Evolutionary conservation across 2,888 invertebrate genomes (phyloP), one percentile per base, ranked within the genome.

Genomic region (Biston betularia): DNA sequence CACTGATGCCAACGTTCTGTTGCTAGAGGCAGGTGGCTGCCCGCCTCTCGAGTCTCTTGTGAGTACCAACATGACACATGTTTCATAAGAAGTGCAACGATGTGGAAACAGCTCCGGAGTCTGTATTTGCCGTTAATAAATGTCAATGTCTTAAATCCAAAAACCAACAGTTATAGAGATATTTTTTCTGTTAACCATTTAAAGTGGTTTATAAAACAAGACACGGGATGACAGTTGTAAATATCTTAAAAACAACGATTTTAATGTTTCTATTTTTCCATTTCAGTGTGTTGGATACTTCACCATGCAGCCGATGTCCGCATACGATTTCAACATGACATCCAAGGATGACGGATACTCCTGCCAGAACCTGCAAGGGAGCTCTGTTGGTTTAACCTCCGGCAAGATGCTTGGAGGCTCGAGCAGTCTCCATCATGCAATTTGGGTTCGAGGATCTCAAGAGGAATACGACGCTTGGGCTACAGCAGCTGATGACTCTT

Each of bases 391-490:
- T 11, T 10, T 71, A 3, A 67, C 67, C 0, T 48, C 48, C 11
- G 75, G 74, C n/a, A 75, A 75, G 42, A 67, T 69, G 65, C 14
- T 72, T 7, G 72, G 75, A 12, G 75, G 72, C 0, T 64, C 56
- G 10, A 62, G 72, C 24, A 11, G 53, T 2, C n/a, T 75, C 0
- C 63, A 72, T n/a, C 74, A 75, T 46, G 1, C 62, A 0, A 48
- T 74, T 5, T 46, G 38, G 6, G 45, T 63, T 12, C 38, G 63
- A 3, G 46, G 58, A 10, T 59, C 58, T 10, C 34, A 59, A 11
- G 62, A 60, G 3, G 70, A 71, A 38, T 71, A 55, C 49, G 38
- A 64, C 24, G 9, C 42, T 6, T 72, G 72, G 71, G 71, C 66
- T 1, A 42, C 65, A 24, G 55, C 55, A 6, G 12, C 62, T 34